Percentiles rank a stretch among this genome's conserved stretches.
These are phyloP conservation scores for Fragum whitleyi DNA, from an alignment of 2,888 invertebrate species.

Conservation along the genomic window DNA sequence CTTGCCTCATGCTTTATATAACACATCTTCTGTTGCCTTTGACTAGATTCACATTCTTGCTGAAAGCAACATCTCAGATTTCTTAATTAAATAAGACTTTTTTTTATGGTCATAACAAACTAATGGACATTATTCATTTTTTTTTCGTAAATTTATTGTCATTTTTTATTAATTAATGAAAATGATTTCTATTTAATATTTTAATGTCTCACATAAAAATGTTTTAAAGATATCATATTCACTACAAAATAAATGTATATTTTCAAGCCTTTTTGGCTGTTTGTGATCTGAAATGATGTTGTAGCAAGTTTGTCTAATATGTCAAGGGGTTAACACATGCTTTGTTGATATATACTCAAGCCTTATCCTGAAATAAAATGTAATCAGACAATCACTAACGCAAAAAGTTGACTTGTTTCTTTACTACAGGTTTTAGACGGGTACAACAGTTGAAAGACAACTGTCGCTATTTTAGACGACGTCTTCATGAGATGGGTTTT, in stretches of 20 bases:
- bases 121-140: no score
- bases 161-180: no score
- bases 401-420: conserved; percentile 8
- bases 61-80: background rate
- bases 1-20: background rate
- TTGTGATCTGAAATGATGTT: no score
- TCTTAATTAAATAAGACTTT: no score
- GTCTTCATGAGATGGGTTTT: conserved; percentile 94
- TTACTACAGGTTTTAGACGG: conserved; percentile 83
- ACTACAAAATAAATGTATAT: no score
- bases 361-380: background rate
- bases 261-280: no score
- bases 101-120: no score
- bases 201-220: no score
- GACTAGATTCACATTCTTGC: background rate
- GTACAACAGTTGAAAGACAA: conserved; percentile 92
- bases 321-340: background rate
- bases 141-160: no score
- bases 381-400: conserved; percentile 7
- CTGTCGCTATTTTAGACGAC: conserved; percentile 92
- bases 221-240: no score
- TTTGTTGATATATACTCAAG: conserved; percentile 9
- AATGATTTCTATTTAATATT: no score
- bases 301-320: background rate
- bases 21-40: background rate